Conservation (phyloP, 2,888 invertebrate genomes). For the Lycophotia porphyrea region DNA sequence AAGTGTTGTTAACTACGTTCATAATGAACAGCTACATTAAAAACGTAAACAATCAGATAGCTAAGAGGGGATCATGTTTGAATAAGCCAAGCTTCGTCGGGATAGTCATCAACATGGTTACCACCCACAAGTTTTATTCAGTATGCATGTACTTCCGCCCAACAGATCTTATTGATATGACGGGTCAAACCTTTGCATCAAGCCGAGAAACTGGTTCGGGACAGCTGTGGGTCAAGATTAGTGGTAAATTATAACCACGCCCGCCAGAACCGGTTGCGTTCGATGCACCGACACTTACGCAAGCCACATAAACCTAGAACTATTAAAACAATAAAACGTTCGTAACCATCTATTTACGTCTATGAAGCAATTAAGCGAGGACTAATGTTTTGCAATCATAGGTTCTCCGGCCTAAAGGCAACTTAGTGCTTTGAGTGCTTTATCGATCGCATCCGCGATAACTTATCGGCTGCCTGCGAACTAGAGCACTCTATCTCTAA, state of each 20-base stretch:
- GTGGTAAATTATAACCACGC: conserved; percentile 81
- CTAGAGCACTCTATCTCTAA: conserved; percentile 83
- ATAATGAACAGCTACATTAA: conserved; percentile 30
- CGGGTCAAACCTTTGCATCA: conserved; percentile 73
- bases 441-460: conserved; percentile 85
- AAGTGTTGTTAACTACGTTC: conserved; percentile 1
- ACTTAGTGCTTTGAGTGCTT: conserved; percentile 75
- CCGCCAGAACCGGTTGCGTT: conserved; percentile 81
- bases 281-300: conserved; percentile 81
- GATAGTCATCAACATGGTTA: conserved; percentile 58
- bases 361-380: conserved; percentile 64
- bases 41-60: conserved; percentile 41
- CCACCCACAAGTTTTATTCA: conserved; percentile 71
- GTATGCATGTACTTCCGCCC: conserved; percentile 74
- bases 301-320: conserved; percentile 72
- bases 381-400: conserved; percentile 55
- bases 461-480: conserved; percentile 82
- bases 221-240: conserved; percentile 89
- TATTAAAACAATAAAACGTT: conserved; percentile 66
- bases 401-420: conserved; percentile 55
- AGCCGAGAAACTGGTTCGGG: conserved; percentile 78
- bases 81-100: conserved; percentile 44
- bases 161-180: conserved; percentile 74
- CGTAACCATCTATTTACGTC: conserved; percentile 59
- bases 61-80: conserved; percentile 35